Evolutionary conservation across 92 coral and sea anemone genomes (phyloP).

Genomic region (Nematostella vectensis): DNA sequence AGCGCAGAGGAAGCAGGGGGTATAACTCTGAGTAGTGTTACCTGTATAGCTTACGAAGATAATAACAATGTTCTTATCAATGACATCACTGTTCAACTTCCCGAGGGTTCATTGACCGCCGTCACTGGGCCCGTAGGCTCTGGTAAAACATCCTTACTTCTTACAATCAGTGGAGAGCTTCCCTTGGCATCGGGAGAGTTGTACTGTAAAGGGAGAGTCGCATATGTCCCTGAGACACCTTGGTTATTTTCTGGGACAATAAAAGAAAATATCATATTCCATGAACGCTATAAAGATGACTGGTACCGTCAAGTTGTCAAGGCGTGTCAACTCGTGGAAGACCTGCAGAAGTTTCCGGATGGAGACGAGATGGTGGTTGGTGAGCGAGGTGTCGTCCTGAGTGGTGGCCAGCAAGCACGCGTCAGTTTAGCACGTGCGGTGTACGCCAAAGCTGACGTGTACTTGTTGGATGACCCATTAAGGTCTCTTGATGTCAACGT

Average conservation of each 20-base stretch:
- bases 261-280: not conserved
- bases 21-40: not conserved
- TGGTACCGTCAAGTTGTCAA: not conserved
- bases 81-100: not conserved
- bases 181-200: not conserved
- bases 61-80: not conserved
- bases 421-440: constrained; percentile 6
- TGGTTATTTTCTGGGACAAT: constrained; percentile 1
- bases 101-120: not conserved
- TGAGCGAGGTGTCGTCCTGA: constrained; percentile 2
- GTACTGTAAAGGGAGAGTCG: not conserved
- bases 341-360: not conserved
- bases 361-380: constrained; percentile 1
- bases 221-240: not conserved
- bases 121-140: constrained; percentile 1
- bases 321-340: constrained; percentile 1
- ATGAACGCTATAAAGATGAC: not conserved
- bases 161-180: not conserved
- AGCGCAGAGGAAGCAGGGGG: not conserved
- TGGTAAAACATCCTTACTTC: not conserved
- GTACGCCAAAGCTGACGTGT: not conserved
- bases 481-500: constrained; percentile 1
- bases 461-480: not conserved
- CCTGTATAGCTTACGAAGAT: not conserved
- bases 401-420: constrained; percentile 3